Evolutionary conservation across 2,888 invertebrate genomes (phyloP).

Genomic region (Alsophila aescularia): DNA sequence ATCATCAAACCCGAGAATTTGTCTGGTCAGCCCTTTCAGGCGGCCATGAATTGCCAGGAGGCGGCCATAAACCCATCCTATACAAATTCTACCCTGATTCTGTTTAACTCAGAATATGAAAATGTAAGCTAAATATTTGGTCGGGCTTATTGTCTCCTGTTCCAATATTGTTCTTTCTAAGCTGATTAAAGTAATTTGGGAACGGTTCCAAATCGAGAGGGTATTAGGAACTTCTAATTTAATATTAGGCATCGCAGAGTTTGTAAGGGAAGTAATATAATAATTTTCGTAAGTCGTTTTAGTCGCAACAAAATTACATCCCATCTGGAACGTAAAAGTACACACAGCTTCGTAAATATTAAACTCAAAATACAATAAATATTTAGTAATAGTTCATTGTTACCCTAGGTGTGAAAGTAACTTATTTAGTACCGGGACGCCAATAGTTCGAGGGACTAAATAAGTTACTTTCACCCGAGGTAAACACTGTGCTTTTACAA

Average conservation of each 20-base stretch:
- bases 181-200: slow-evolving; percentile 19
- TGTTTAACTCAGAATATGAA: slow-evolving; percentile 13
- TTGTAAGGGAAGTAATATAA: too few relatives aligned
- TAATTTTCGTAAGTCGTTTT: too few relatives aligned
- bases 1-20: background rate
- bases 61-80: slow-evolving; percentile 5
- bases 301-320: too few relatives aligned
- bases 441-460: too few relatives aligned
- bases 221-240: slow-evolving; percentile 3
- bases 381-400: too few relatives aligned
- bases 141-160: slow-evolving; percentile 13
- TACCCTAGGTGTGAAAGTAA: too few relatives aligned
- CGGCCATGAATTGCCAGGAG: background rate
- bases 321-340: too few relatives aligned
- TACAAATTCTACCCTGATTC: slow-evolving; percentile 11
- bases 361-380: too few relatives aligned
- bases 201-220: slow-evolving; percentile 1
- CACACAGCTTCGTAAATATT: too few relatives aligned
- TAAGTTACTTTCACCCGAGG: too few relatives aligned
- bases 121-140: slow-evolving; percentile 24
- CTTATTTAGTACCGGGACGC: too few relatives aligned
- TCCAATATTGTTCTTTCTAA: slow-evolving; percentile 20
- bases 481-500: too few relatives aligned
- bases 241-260: background rate
- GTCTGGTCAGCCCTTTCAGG: background rate